Evolutionary conservation across 1,140 invertebrate species (phyloP).

Genomic region (Orius insidiosus): DNA sequence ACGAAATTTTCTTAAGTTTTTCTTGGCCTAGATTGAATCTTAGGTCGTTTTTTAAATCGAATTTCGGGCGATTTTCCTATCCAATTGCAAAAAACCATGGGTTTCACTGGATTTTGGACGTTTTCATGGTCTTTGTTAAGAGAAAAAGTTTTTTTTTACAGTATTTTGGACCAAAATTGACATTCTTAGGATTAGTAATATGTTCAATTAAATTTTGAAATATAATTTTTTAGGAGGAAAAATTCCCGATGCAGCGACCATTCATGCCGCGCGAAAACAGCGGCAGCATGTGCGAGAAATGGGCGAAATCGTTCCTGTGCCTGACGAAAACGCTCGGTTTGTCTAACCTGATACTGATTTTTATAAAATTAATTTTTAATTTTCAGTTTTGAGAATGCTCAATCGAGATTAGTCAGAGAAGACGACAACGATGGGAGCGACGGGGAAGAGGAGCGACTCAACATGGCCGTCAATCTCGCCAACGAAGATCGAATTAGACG

Average conservation of each 20-base stretch:
- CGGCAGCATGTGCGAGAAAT: constrained; percentile 71
- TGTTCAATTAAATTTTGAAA: too few relatives aligned
- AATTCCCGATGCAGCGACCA: constrained; percentile 91
- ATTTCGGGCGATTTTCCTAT: too few relatives aligned
- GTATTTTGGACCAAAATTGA: too few relatives aligned
- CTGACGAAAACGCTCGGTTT: constrained; percentile 34
- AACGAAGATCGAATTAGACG: constrained; percentile 56
- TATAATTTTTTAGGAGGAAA: constrained; percentile 47
- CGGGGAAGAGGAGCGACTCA: constrained; percentile 56
- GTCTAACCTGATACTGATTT: background rate
- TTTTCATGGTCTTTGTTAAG: too few relatives aligned
- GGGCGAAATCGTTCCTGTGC: constrained; percentile 63
- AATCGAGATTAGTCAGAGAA: constrained; percentile 54
- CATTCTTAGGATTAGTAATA: too few relatives aligned
- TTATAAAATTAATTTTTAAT: background rate
- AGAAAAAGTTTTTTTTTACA: too few relatives aligned
- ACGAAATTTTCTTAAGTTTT: too few relatives aligned
- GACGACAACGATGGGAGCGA: constrained; percentile 75
- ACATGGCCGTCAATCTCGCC: constrained; percentile 59
- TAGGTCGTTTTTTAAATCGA: too few relatives aligned
- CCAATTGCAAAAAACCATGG: too few relatives aligned
- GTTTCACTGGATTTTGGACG: too few relatives aligned
- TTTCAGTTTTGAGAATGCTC: constrained; percentile 17
- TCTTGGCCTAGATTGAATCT: too few relatives aligned
- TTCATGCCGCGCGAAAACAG: constrained; percentile 86